These are phyloP conservation scores for Eristalis arbustorum DNA, from an alignment of 2,888 invertebrate genomes.

Conservation along the genomic window DNA sequence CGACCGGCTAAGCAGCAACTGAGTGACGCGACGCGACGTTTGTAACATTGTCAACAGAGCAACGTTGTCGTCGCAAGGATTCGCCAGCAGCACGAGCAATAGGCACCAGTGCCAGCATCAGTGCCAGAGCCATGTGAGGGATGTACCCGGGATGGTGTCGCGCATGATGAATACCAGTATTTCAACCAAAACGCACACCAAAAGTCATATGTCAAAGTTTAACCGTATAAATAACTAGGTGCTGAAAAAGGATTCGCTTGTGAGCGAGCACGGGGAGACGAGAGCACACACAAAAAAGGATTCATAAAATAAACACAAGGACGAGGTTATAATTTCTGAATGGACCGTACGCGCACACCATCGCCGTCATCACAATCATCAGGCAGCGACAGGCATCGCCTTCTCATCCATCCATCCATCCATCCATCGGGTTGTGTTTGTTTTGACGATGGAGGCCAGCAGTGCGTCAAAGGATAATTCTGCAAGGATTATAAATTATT, in stretches of 20 bases:
- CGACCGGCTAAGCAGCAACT: background rate
- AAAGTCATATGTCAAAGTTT: conserved; percentile 69
- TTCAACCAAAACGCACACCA: conserved; percentile 67
- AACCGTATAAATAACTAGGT: conserved; percentile 61
- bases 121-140: conserved; percentile 15
- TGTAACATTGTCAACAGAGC: conserved; percentile 47
- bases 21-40: conserved; percentile 28
- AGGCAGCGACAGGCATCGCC: background rate
- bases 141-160: conserved; percentile 41
- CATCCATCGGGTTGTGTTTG: conserved; percentile 35
- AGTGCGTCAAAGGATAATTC: conserved; percentile 54
- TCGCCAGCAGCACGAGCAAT: background rate
- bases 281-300: conserved; percentile 47
- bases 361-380: background rate
- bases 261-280: background rate
- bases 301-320: conserved; percentile 66
- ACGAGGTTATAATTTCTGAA: conserved; percentile 63
- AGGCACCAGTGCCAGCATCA: background rate
- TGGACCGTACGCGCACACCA: conserved; percentile 32
- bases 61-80: conserved; percentile 32
- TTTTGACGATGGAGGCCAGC: conserved; percentile 52
- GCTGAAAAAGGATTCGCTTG: conserved; percentile 48
- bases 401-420: background rate
- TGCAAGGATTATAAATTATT: conserved; percentile 62
- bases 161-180: conserved; percentile 63